These are phyloP conservation scores for Bursaphelenchus okinawaensis DNA, from an alignment of 2,888 invertebrate species.

Conservation along the genomic window DNA sequence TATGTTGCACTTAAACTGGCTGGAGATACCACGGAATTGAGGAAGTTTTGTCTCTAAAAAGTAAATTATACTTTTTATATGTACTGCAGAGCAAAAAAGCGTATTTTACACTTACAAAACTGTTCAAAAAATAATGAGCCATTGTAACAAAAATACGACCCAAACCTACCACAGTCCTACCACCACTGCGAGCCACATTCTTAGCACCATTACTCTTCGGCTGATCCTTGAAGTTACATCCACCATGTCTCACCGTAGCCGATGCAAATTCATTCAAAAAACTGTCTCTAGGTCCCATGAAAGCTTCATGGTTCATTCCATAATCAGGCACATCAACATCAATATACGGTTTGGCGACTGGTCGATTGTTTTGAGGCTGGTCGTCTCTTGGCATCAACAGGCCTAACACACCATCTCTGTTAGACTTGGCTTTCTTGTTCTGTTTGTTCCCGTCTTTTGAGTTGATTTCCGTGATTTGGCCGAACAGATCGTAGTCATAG, in stretches of 20 bases:
- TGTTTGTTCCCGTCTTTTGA: background rate
- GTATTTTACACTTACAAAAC: no score
- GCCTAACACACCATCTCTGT: background rate
- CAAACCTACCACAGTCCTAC: background rate
- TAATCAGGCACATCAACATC: background rate
- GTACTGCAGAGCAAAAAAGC: no score
- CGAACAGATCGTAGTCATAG: slow-evolving; percentile 8
- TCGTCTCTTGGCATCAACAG: background rate
- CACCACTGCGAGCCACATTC: background rate
- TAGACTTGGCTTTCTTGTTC: background rate
- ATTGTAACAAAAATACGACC: no score
- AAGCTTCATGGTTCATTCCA: background rate
- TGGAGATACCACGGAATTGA: background rate
- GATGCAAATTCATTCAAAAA: background rate
- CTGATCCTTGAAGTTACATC: background rate
- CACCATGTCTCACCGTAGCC: background rate
- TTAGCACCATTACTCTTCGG: background rate
- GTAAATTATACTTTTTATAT: no score
- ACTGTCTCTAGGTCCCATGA: background rate
- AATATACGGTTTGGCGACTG: background rate
- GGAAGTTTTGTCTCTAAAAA: background rate
- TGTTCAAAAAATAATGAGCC: no score
- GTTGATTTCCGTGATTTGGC: background rate
- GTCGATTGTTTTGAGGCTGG: background rate
- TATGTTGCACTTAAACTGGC: background rate